These are phyloP conservation scores for Agriopis marginaria DNA, from an alignment of 2,888 invertebrate genomes.

Conservation along the genomic window DNA sequence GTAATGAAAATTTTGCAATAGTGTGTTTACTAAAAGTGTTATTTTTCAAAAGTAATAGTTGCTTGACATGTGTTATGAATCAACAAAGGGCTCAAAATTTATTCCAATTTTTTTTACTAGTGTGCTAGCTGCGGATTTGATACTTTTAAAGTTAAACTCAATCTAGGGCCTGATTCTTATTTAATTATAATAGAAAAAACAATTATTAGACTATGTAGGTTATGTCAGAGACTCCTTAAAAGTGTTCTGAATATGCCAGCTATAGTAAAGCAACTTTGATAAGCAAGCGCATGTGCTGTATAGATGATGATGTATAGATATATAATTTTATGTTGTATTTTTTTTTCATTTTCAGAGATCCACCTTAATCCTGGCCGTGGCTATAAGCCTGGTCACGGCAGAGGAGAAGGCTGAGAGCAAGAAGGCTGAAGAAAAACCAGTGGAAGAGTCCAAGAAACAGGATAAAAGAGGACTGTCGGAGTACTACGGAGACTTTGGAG, in stretches of 20 bases:
- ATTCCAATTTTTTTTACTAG: no score
- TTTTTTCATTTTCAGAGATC: slow-evolving; percentile 70
- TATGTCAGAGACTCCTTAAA: no score
- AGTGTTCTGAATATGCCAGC: no score
- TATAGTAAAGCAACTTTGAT: neutral
- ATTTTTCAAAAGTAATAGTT: neutral
- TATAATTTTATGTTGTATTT: no score
- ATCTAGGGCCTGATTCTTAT: no score
- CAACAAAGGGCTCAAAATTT: neutral
- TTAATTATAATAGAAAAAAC: no score
- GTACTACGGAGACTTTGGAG: slow-evolving; percentile 76
- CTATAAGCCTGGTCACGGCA: slow-evolving; percentile 84
- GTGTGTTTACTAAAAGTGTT: no score
- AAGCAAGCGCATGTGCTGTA: neutral
- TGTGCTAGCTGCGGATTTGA: no score
- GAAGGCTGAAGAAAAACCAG: slow-evolving; percentile 78
- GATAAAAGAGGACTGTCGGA: slow-evolving; percentile 86
- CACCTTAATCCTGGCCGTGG: slow-evolving; percentile 84
- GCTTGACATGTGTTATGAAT: neutral
- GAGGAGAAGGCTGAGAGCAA: slow-evolving; percentile 81
- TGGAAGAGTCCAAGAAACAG: slow-evolving; percentile 82
- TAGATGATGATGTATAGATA: neutral
- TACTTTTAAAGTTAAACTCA: no score
- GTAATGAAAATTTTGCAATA: neutral
- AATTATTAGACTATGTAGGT: no score